Base-by-base conservation (phyloP, 1,140 invertebrate genomes). In the Polypedilum pembai region DNA sequence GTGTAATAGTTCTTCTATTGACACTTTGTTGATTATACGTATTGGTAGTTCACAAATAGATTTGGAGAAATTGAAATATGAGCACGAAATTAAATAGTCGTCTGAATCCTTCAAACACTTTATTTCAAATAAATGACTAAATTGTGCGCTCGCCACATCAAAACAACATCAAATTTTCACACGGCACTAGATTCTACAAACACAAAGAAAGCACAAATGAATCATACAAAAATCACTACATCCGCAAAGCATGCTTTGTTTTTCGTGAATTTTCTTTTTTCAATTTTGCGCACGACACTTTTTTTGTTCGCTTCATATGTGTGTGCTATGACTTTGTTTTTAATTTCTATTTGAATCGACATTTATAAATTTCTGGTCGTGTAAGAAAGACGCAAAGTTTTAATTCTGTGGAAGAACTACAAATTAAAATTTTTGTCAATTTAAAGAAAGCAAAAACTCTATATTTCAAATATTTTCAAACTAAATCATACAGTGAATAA, bases 201-300 rank as follows among this genome's bases (percentile, higher is more conserved):
- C 45, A 56, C 45, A 56, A n/a, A 56, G 3, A 56, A 56, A 56
- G 45, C 12, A 56, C 45, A 56, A 56, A 56, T 12, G 41, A 56
- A 5, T 33, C 24, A 33, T 33, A 5, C 24, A 56, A 56, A 56
- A 56, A n/a, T 56, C 45, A 56, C n/a, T 15, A 56, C 15, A 1
- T 56, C 45, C 45, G 3, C 24, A 33, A 12, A 15, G 12, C 45
- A 12, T 56, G 45, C 45, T 56, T 56, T 56, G 45, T n/a, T 8
- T 4, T 15, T 69, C 17, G 65, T 69, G 17, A 21, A 8, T 69
- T 69, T 56, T 21, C 8, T 18, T 10, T 69, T 69, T 69, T 69
- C 65, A 69, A 5, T 12, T 69, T 69, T 69, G 65, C 65, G 17
- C 65, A 69, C 65, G 65, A 69, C 65, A 69, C 65, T 69, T 20